These are phyloP conservation scores for Ammospiza caudacuta DNA, from an alignment of 2,113 vertebrate species.

Conservation along the genomic window DNA sequence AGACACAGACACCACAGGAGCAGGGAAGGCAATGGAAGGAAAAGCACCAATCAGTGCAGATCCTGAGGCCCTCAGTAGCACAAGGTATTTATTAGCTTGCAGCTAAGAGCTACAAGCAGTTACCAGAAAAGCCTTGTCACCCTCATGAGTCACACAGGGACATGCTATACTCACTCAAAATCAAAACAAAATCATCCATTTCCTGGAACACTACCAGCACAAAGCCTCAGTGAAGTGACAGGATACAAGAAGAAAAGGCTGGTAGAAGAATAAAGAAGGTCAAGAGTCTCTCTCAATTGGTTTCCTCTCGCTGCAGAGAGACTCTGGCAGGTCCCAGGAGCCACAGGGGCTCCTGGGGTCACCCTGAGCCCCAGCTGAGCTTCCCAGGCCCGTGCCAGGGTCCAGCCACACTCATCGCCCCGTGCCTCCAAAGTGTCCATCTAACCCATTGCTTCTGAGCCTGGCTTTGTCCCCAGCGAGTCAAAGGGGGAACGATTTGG, in stretches of 20 bases:
- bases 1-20: neutral
- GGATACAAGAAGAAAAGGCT: neutral
- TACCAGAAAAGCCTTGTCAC: constrained; percentile 21
- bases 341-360: neutral
- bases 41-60: neutral
- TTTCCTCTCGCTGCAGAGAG: neutral
- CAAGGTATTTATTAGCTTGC: neutral
- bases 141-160: neutral
- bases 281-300: neutral
- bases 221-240: neutral
- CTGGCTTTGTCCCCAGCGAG: neutral
- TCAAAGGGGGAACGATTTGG: neutral
- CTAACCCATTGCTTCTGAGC: neutral
- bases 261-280: neutral
- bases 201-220: neutral
- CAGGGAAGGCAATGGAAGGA: neutral
- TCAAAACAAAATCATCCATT: neutral
- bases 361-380: neutral
- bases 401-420: neutral
- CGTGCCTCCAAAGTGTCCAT: fast-evolving
- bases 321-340: neutral
- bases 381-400: neutral
- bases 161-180: neutral
- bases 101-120: constrained; percentile 1
- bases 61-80: neutral